Evolutionary conservation across 2,113 vertebrate genomes (phyloP).

Genomic region (Vulpes vulpes): DNA sequence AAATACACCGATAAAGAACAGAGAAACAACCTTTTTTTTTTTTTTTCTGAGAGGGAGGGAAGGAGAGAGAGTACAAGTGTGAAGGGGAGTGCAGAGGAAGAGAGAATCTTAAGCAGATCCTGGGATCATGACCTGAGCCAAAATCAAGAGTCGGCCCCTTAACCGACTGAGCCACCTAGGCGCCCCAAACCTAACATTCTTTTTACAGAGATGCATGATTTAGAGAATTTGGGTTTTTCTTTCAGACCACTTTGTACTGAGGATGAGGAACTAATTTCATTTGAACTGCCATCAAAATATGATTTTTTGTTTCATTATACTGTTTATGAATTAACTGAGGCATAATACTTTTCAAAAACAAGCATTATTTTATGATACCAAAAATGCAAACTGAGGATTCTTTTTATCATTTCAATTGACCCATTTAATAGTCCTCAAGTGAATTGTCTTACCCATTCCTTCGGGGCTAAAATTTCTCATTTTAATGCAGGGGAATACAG

Average conservation of each 20-base stretch:
- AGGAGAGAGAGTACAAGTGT: neutral
- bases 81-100: neutral
- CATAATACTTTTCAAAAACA: neutral
- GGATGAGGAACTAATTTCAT: neutral
- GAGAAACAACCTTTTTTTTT: neutral
- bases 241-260: neutral
- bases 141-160: neutral
- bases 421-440: constrained; percentile 14
- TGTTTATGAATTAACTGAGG: constrained; percentile 9
- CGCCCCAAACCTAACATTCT: neutral
- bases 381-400: neutral
- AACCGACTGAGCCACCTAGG: neutral
- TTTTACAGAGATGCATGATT: neutral
- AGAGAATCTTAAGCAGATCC: neutral
- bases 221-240: neutral
- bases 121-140: neutral
- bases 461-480: constrained; percentile 1
- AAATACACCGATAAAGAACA: neutral
- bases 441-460: neutral
- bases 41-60: neutral
- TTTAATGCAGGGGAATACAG: neutral
- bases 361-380: neutral
- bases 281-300: constrained; percentile 17
- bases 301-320: neutral
- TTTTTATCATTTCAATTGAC: neutral